phyloP scores from a whole-genome alignment of 2,797 vertebrate species.

The Poeciliopsis turneri region DNA sequence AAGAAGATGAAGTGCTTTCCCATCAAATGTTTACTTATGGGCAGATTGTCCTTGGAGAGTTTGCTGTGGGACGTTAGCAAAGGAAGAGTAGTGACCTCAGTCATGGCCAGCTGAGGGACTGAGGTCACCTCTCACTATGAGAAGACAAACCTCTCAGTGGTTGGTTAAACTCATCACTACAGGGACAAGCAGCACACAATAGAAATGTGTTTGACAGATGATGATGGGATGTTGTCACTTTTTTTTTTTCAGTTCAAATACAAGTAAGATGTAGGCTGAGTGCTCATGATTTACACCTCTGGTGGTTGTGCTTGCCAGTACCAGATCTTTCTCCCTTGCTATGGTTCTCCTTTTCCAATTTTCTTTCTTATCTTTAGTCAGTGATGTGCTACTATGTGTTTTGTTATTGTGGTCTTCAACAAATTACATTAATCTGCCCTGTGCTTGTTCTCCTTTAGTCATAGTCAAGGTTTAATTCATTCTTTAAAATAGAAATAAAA shows the following conservation, averaged over 20 bases:
- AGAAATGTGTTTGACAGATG: slow-evolving; percentile 10
- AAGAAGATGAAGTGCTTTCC: slow-evolving; percentile 70
- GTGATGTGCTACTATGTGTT: slow-evolving; percentile 40
- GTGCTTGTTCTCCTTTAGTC: slow-evolving; percentile 20
- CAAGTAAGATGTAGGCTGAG: slow-evolving; percentile 51
- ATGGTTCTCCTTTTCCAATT: slow-evolving; percentile 40
- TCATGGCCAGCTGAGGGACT: slow-evolving; percentile 61
- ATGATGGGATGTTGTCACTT: slow-evolving; percentile 4
- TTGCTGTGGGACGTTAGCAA: slow-evolving; percentile 68
- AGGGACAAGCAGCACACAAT: slow-evolving; percentile 48
- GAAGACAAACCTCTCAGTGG: slow-evolving; percentile 75
- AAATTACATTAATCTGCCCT: slow-evolving; percentile 27
- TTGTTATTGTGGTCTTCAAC: slow-evolving; percentile 32
- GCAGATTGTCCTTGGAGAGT: slow-evolving; percentile 56
- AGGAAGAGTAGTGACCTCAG: slow-evolving; percentile 60
- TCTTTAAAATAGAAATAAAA: slow-evolving; percentile 7
- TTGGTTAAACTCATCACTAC: slow-evolving; percentile 79
- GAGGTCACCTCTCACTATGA: slow-evolving; percentile 55
- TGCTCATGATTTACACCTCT: slow-evolving; percentile 27
- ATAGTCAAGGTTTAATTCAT: not conserved
- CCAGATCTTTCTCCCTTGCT: slow-evolving; percentile 42
- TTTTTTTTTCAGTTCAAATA: slow-evolving; percentile 36
- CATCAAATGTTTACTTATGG: slow-evolving; percentile 71
- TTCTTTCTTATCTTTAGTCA: slow-evolving; percentile 45
- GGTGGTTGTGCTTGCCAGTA: slow-evolving; percentile 34